A percentile compares a stretch with the other conserved stretches of the same genome.
Conservation (phyloP, 2,113 vertebrate genomes). For the Sinocyclocheilus maitianheensis region DNA sequence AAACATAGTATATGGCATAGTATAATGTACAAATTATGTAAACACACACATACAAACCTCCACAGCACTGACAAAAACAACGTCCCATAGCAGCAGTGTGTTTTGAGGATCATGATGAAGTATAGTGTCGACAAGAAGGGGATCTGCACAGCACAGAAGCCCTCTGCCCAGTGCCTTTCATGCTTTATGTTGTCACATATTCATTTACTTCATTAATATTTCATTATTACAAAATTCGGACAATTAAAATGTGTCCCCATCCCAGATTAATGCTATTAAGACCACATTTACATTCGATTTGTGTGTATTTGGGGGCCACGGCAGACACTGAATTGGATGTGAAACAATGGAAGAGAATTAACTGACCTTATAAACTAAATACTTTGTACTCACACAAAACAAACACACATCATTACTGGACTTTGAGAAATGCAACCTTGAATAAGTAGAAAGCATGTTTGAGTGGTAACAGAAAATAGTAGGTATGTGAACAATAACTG, state of each 20-base stretch:
- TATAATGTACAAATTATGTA: neutral
- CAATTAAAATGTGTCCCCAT: constrained; percentile 11
- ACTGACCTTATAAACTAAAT: neutral
- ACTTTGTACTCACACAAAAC: neutral
- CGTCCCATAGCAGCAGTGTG: neutral
- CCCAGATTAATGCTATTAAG: constrained; percentile 39
- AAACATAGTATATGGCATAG: neutral
- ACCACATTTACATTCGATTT: constrained; percentile 24
- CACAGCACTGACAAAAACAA: neutral
- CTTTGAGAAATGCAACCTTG: neutral
- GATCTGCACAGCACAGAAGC: neutral
- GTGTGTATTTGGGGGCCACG: neutral
- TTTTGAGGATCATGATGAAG: constrained; percentile 2
- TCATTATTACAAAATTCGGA: constrained; percentile 24
- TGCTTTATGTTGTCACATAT: neutral
- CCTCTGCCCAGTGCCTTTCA: neutral
- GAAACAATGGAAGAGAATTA: neutral
- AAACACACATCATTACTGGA: neutral
- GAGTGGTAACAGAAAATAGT: neutral
- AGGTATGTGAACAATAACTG: constrained; percentile 9
- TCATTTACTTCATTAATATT: neutral
- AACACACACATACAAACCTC: neutral
- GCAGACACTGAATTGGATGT: neutral
- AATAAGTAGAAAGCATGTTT: neutral
- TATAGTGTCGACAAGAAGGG: neutral